These are phyloP conservation scores for Apodemia zela DNA, from an alignment of 2,888 invertebrate genomes.

Conservation along the genomic window DNA sequence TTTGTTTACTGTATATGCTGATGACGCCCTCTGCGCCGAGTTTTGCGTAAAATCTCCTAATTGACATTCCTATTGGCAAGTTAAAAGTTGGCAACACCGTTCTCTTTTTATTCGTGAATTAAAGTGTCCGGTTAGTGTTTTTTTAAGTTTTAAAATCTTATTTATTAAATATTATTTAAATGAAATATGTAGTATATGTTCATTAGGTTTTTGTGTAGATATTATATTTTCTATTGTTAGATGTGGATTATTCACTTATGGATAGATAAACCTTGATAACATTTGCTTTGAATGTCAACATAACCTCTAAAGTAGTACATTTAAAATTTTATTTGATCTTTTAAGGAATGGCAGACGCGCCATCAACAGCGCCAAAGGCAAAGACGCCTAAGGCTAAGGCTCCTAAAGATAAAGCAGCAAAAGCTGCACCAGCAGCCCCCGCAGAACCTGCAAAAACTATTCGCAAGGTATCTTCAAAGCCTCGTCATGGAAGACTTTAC, in stretches of 20 bases:
- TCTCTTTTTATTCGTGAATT: slow-evolving; percentile 66
- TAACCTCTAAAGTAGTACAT: slow-evolving; percentile 53
- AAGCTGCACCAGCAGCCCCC: slow-evolving; percentile 77
- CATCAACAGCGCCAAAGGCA: slow-evolving; percentile 77
- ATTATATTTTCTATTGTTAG: slow-evolving; percentile 24
- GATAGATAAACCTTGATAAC: slow-evolving; percentile 57
- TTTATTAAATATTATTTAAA: slow-evolving; percentile 22
- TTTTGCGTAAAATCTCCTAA: too few species aligned
- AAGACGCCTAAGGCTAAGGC: slow-evolving; percentile 80
- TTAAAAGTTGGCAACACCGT: slow-evolving; percentile 48
- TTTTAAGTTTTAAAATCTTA: slow-evolving; percentile 39
- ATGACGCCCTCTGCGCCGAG: too few species aligned
- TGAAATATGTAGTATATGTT: slow-evolving; percentile 22
- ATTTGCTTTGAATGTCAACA: slow-evolving; percentile 61
- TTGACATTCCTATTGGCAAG: too few species aligned
- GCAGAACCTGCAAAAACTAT: slow-evolving; percentile 75
- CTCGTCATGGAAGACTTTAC: slow-evolving; percentile 92
- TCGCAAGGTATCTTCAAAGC: slow-evolving; percentile 71
- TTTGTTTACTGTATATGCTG: too few species aligned
- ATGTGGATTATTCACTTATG: slow-evolving; percentile 43
- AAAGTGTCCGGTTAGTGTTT: slow-evolving; percentile 63
- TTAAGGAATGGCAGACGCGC: slow-evolving; percentile 83
- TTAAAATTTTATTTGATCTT: slow-evolving; percentile 41
- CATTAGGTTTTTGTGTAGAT: background rate
- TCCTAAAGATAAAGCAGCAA: slow-evolving; percentile 77